Evolutionary conservation across 2,113 vertebrate genomes (phyloP).

Genomic region (Copsychus sechellarum): DNA sequence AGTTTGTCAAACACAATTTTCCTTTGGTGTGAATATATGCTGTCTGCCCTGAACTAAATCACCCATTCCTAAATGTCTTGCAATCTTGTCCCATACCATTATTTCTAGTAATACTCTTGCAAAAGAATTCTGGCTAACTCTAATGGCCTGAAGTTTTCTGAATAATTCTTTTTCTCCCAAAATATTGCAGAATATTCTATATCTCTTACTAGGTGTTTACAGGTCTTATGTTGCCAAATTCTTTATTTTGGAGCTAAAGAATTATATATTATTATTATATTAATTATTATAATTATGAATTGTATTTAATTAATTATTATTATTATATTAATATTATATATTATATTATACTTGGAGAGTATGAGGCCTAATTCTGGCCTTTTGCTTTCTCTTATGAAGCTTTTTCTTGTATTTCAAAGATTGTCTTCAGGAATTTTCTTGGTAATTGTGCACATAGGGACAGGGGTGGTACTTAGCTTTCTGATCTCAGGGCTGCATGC

Average conservation of each 20-base stretch:
- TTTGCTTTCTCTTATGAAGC: neutral
- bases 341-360: neutral
- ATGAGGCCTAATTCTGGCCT: neutral
- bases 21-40: neutral
- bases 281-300: too few species aligned
- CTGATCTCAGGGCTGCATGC: neutral
- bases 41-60: slow-evolving; percentile 16
- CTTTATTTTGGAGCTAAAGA: neutral
- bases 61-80: slow-evolving; percentile 28
- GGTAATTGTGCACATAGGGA: neutral
- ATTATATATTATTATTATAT: too few species aligned
- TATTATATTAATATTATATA: too few species aligned
- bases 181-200: neutral
- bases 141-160: neutral
- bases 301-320: too few species aligned
- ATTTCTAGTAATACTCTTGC: slow-evolving; percentile 15
- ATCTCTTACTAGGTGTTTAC: neutral
- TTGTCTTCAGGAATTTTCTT: neutral
- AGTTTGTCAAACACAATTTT: slow-evolving; percentile 38
- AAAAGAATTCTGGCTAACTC: neutral
- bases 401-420: neutral
- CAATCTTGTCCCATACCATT: slow-evolving; percentile 30
- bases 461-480: neutral
- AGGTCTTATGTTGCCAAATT: neutral
- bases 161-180: neutral